Conservation (phyloP, 2,888 invertebrate species). For the Stegophylla sp. region DNA sequence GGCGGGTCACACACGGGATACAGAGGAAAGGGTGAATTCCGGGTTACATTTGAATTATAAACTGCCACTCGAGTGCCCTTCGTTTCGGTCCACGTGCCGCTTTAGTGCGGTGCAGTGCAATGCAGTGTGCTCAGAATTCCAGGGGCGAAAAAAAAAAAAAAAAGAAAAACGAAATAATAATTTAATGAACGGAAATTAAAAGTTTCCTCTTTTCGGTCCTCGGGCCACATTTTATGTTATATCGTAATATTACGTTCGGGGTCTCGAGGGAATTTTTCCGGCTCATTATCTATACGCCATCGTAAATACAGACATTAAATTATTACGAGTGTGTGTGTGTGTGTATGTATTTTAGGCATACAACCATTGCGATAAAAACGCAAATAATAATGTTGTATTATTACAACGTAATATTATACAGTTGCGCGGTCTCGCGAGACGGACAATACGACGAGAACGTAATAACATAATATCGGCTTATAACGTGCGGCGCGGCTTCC, state of each 20-base stretch:
- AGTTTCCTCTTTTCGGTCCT: conserved; percentile 4
- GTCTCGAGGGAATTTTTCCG: not conserved
- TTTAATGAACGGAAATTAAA: conserved; percentile 7
- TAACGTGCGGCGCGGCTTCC: no score
- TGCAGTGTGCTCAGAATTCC: not conserved
- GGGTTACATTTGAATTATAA: conserved; percentile 34
- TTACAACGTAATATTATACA: no score
- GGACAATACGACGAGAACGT: no score
- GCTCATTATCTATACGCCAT: not conserved
- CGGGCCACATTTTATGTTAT: not conserved
- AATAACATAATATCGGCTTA: no score
- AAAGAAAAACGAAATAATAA: not conserved
- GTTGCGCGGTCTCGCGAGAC: no score
- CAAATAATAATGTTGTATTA: no score
- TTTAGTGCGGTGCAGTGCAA: not conserved
- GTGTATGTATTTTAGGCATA: no score
- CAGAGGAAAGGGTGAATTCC: not conserved
- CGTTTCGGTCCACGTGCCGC: conserved; percentile 3
- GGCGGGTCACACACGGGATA: no score
- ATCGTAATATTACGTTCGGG: not conserved
- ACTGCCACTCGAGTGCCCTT: conserved; percentile 31
- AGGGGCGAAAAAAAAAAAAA: not conserved
- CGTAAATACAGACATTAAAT: no score
- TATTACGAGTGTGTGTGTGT: no score
- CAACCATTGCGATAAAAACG: no score